Base-by-base conservation (phyloP, 1,140 invertebrate genomes). In the Drosophila baimaii region DNA sequence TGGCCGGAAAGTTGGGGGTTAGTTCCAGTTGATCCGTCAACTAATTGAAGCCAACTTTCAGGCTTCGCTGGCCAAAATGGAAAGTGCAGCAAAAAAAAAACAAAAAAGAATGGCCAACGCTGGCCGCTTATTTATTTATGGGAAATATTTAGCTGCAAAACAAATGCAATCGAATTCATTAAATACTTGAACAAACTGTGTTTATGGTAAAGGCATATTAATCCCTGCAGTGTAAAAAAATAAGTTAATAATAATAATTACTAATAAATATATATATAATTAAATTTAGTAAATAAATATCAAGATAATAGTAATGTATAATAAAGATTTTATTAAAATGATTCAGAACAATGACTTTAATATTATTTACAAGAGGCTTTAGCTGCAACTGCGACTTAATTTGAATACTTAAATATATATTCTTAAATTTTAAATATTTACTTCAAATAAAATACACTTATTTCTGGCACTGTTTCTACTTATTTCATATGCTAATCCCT, bases 31-130 rank as follows among this genome's bases (percentile, higher is more conserved):
- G 65, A 65, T 69, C 62, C 65, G 65, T 54, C 59, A 64, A 29
- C 65, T 69, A 69, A 69, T 69, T 69, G 62, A 69, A 69, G 65
- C 62, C 61, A 69, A 66, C 65, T 47, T 68, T 41, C 46, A 52
- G 65, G 62, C 62, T 62, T 65, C 62, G 37, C 29, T 62, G 62
- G 29, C 56, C 37, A 65, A 41, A 66, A 29, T 44, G 65, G 37
- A 33, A 13, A 25, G n/a, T n/a, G 33, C 12, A 12, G 19, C 17
- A 25, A 21, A 62, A 65, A 61, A 68, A 41, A 8, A 9, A 37
- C 29, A 54, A 21, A 54, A 54, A 54, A 7, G 15, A n/a, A 25
- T 9, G 12, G 13, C 13, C n/a, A 56, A 37, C 31, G 29, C 13
- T 33, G 21, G 21, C 13, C 23, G 21, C 33, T 62, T 62, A 65